Evolutionary conservation across 2,888 invertebrate species (phyloP).

Genomic region (Apodemia mormo): DNA sequence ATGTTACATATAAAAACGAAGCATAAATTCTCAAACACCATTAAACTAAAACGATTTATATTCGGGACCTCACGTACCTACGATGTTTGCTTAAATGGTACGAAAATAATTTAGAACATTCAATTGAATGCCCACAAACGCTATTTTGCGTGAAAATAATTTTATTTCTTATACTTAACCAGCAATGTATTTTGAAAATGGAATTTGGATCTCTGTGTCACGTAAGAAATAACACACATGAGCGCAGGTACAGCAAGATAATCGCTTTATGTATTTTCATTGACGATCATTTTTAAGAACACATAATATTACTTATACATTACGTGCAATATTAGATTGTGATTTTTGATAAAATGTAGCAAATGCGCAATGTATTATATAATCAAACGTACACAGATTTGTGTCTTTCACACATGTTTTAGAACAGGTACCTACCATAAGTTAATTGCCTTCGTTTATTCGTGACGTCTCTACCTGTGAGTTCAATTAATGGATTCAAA

Average conservation of each 20-base stretch:
- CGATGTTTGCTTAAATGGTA: conserved; percentile 70
- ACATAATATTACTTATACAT: background rate
- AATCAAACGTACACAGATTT: conserved; percentile 40
- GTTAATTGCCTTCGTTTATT: conserved; percentile 80
- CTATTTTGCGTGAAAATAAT: conserved; percentile 5
- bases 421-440: conserved; percentile 65
- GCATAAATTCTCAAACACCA: conserved; percentile 74
- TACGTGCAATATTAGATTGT: background rate
- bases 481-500: conserved; percentile 36
- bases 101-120: conserved; percentile 27
- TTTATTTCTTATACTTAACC: background rate
- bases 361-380: background rate
- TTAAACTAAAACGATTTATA: conserved; percentile 70
- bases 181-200: conserved; percentile 31
- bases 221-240: conserved; percentile 30
- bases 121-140: conserved; percentile 8
- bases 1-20: conserved; percentile 59
- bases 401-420: background rate
- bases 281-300: background rate
- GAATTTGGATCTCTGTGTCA: background rate
- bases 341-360: background rate
- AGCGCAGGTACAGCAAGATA: conserved; percentile 18
- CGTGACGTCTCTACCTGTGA: conserved; percentile 70
- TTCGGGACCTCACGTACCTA: conserved; percentile 47
- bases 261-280: background rate